A percentile compares a stretch with the other conserved stretches of the same genome.
Conservation (phyloP, 2,888 invertebrate species). For the Hirudinaria manillensis region DNA sequence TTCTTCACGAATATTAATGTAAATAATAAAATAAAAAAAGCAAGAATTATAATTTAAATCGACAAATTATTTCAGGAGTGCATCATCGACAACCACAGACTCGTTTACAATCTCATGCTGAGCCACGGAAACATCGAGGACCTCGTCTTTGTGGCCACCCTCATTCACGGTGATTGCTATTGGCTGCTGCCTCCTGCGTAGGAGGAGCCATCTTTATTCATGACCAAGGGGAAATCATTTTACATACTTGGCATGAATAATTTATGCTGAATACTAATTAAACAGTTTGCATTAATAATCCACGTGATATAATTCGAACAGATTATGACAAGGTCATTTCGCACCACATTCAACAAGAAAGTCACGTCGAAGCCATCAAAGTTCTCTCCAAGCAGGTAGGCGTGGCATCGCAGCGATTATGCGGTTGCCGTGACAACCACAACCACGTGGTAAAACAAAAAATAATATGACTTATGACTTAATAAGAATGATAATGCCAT, state of each 20-base stretch:
- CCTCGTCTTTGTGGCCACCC: constrained; percentile 75
- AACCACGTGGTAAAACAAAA: too few species aligned
- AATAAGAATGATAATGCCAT: too few species aligned
- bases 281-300: too few species aligned
- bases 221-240: too few species aligned
- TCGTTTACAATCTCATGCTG: constrained; percentile 81
- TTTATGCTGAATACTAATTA: too few species aligned
- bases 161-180: constrained; percentile 62
- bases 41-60: neutral
- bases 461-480: too few species aligned
- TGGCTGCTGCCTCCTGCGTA: neutral
- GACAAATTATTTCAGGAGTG: neutral
- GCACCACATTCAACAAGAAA: constrained; percentile 74
- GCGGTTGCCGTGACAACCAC: too few species aligned
- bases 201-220: too few species aligned
- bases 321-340: constrained; percentile 87
- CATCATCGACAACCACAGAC: constrained; percentile 63
- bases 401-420: neutral
- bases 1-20: neutral
- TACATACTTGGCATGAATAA: too few species aligned
- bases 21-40: neutral
- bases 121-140: constrained; percentile 91
- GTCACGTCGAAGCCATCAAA: constrained; percentile 65
- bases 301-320: constrained; percentile 40
- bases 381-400: constrained; percentile 65